A percentile compares a stretch with the other conserved stretches of the same genome.
Conservation (phyloP, 2,113 vertebrate species). For the Scatophagus argus region DNA sequence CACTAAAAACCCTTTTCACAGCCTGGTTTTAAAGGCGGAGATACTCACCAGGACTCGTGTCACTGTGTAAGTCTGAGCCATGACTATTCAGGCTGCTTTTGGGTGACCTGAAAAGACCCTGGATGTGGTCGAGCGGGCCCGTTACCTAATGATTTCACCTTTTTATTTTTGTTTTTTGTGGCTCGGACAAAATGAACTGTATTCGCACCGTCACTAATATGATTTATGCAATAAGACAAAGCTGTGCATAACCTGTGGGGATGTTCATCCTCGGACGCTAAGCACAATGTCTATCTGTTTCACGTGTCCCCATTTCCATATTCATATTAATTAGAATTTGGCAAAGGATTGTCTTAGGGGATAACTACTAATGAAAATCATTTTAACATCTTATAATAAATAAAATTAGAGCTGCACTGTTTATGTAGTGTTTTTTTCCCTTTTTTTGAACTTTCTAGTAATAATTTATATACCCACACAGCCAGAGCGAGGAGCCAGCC, state of each 20-base stretch:
- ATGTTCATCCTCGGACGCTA: conserved; percentile 9
- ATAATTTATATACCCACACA: conserved; percentile 70
- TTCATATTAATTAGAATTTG: conserved; percentile 74
- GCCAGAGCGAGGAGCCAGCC: conserved; percentile 54
- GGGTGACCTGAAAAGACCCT: not conserved
- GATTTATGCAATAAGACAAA: conserved; percentile 16
- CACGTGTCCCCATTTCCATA: conserved; percentile 51
- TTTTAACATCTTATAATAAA: conserved; percentile 52
- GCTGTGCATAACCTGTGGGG: conserved; percentile 33
- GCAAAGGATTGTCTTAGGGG: conserved; percentile 63
- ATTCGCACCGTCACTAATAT: not conserved
- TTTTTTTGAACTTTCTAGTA: conserved; percentile 74
- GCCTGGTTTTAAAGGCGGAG: conserved; percentile 23
- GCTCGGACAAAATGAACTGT: conserved; percentile 4
- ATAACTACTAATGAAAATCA: conserved; percentile 72
- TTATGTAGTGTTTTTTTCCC: conserved; percentile 62
- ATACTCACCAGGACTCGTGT: not conserved
- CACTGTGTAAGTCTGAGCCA: not conserved
- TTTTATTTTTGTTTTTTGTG: not conserved
- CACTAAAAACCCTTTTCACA: conserved; percentile 20
- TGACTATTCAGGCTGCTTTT: not conserved
- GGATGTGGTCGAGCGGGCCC: not conserved
- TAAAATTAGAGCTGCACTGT: conserved; percentile 71
- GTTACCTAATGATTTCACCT: conserved; percentile 20
- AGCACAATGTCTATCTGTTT: conserved; percentile 61